phyloP scores from a whole-genome alignment of 1,140 invertebrate species.

The Zaprionus camerounensis region DNA sequence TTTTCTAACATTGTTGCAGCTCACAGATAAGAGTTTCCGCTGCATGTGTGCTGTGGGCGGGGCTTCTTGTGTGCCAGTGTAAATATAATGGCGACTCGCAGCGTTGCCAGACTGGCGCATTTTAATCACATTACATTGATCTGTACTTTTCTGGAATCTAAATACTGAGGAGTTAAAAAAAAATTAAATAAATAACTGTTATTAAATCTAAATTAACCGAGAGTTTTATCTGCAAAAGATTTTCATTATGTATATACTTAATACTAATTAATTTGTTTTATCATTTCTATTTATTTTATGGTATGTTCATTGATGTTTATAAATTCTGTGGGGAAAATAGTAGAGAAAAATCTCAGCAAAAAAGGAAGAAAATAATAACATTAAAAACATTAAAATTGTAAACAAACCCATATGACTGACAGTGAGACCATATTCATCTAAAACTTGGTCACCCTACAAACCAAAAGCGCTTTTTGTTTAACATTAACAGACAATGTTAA shows the following conservation, averaged over 20 bases:
- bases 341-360: too few species aligned
- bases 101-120: slow-evolving; percentile 13
- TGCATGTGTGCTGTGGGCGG: slow-evolving; percentile 44
- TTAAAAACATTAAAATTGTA: neutral
- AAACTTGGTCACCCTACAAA: too few species aligned
- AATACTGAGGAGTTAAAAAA: accelerated
- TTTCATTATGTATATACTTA: too few species aligned
- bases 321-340: too few species aligned
- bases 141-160: neutral
- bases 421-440: too few species aligned
- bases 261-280: too few species aligned
- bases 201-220: too few species aligned
- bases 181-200: neutral
- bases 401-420: neutral
- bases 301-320: too few species aligned
- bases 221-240: too few species aligned
- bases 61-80: slow-evolving; percentile 11
- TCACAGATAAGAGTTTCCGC: slow-evolving; percentile 44
- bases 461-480: neutral
- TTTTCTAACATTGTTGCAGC: slow-evolving; percentile 58
- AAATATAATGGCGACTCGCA: slow-evolving; percentile 18
- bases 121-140: neutral
- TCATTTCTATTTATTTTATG: too few species aligned
- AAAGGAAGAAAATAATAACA: neutral
- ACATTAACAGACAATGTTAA: neutral